Percentiles rank a stretch among this genome's conserved stretches.
Conservation (phyloP, 2,113 vertebrate genomes). For the Bagarius yarrelli region DNA sequence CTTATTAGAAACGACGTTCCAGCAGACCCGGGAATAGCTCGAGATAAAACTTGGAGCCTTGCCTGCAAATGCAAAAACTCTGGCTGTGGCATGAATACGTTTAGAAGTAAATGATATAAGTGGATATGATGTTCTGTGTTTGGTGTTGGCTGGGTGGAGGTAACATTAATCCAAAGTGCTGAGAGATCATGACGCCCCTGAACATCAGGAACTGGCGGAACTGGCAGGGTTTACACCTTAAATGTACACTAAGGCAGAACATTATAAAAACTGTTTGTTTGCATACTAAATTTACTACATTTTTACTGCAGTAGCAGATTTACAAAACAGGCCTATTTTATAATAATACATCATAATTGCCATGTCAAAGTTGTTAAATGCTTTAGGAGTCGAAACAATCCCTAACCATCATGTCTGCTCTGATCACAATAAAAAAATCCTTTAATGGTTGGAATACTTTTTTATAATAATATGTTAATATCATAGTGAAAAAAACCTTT, state of each 20-base stretch:
- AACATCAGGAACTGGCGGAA: conserved; percentile 6
- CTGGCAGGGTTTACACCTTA: neutral
- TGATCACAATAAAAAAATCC: neutral
- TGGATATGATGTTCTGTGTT: conserved; percentile 7
- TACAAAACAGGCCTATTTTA: neutral
- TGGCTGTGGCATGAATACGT: neutral
- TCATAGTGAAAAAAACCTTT: neutral
- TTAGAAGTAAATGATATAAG: neutral
- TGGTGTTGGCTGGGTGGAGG: neutral
- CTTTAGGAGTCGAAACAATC: neutral
- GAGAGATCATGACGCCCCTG: neutral
- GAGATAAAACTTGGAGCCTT: neutral
- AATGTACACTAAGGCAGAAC: neutral
- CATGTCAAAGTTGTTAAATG: neutral
- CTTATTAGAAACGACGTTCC: conserved; percentile 50
- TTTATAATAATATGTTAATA: neutral
- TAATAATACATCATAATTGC: neutral
- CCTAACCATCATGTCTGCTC: neutral
- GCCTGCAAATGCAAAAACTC: neutral
- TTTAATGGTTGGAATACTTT: neutral
- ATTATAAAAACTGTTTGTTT: neutral
- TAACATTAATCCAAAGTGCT: neutral
- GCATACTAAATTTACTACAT: neutral
- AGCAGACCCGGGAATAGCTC: neutral
- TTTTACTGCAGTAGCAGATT: neutral